Base-by-base conservation (phyloP, 2,888 invertebrate genomes). In the Crematogaster levior region DNA sequence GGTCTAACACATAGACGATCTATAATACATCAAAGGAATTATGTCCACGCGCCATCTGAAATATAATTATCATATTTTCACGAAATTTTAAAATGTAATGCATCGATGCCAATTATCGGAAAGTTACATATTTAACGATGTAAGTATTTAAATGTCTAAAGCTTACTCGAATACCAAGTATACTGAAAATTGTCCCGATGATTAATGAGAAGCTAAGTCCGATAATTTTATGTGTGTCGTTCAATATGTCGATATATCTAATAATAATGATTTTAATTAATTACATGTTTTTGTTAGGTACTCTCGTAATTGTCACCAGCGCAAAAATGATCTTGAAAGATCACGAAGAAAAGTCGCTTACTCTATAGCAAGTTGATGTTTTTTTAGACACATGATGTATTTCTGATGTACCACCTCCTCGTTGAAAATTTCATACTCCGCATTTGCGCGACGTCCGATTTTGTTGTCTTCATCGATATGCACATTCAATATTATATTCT, bases 1-100 rank as follows among this genome's bases (percentile, higher is more conserved):
- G 77, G 30, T 77, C n/a, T 40, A 77, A 77, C 18, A 77, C 77
- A 30, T 77, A 77, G 27, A 70, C 27, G 18, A 77, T 77, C 77
- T 77, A 46, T 21, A 77, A 77, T 40, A 65, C 18, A 72, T 75
- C 3, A 68, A 51, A 68, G 15, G 3, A 40, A 21, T 40, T 68
- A 74, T 60, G 27, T 68, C 34, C 34, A 65, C 2, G 7, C 21
- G 7, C n/a, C 21, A 21, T 75, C 27, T 53, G 40, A 68, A 74
- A 75, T 75, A 48, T 53, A 53, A 40, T 48, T 48, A 7, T 75
- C n/a, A 68, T 21, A 43, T 53, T 40, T 40, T 40, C 27, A 63
- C 34, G 15, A 75, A 40, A 58, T 72, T 56, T 72, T 24, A 10
- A 15, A 68, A 48, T 60, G 4, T 9, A 68, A 43, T 18, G 51